Percentiles rank a stretch among this genome's conserved stretches.
Evolutionary conservation across 2,113 vertebrate species (phyloP).

Genomic region (Cynocephalus volans): DNA sequence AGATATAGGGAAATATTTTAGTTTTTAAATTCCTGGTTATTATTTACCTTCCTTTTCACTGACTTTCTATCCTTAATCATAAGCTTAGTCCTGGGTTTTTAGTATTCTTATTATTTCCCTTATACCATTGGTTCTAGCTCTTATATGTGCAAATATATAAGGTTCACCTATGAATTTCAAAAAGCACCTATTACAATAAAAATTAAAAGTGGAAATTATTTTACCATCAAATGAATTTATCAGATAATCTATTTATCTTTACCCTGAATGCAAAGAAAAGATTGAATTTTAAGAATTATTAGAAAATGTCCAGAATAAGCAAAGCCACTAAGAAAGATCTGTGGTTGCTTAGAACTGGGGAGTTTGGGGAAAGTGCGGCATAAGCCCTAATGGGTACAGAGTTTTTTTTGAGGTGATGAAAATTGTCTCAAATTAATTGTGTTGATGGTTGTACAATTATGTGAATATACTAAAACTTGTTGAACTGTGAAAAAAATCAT

Average conservation of each 20-base stretch:
- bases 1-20: not conserved
- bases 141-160: not conserved
- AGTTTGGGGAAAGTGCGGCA: too few relatives aligned
- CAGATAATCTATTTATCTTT: not conserved
- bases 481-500: not conserved
- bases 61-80: not conserved
- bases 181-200: slow-evolving; percentile 34
- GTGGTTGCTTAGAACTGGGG: not conserved
- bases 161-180: slow-evolving; percentile 22
- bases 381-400: not conserved
- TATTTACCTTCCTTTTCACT: not conserved
- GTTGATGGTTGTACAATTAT: not conserved
- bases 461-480: not conserved
- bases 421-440: not conserved
- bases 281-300: not conserved
- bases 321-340: not conserved
- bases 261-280: not conserved
- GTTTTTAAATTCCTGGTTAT: not conserved
- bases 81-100: not conserved
- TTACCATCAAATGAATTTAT: slow-evolving; percentile 4
- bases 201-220: slow-evolving; percentile 21
- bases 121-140: not conserved
- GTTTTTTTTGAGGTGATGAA: not conserved
- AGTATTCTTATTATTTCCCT: not conserved
- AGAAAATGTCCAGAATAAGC: not conserved